Conservation (phyloP, 2,113 vertebrate genomes). For the Hydrolagus affinis region DNA sequence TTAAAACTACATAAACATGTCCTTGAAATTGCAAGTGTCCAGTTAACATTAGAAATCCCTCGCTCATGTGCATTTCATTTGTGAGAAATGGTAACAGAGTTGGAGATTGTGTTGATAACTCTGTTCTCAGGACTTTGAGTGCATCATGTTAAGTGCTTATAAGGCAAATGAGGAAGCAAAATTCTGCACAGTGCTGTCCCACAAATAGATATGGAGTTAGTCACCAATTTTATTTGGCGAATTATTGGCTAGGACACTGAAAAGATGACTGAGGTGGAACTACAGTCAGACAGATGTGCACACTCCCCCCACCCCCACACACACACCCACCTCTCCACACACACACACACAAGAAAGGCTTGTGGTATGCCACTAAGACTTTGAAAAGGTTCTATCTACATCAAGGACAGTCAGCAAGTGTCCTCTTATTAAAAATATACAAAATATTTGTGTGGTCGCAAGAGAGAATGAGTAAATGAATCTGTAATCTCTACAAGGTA, state of each 20-base stretch:
- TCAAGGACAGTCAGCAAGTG: background rate
- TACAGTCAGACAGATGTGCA: no score
- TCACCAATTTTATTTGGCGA: no score
- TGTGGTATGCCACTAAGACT: no score
- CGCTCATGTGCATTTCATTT: background rate
- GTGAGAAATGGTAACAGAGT: background rate
- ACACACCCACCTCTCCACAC: no score
- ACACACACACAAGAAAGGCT: no score
- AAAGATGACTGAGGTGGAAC: no score
- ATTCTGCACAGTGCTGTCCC: background rate
- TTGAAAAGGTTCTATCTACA: slow-evolving; percentile 3
- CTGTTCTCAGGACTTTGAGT: background rate
- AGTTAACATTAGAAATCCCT: background rate
- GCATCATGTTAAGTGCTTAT: background rate
- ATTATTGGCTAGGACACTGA: no score
- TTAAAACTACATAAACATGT: background rate
- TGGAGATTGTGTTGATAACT: background rate
- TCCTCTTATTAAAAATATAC: background rate
- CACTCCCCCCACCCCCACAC: no score
- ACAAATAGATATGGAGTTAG: no score
- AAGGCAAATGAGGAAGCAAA: background rate
- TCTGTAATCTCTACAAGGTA: background rate
- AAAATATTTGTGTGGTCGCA: slow-evolving; percentile 12
- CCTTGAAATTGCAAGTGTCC: background rate
- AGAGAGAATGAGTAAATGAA: background rate